These are phyloP conservation scores for Helicolenus hilgendorfi DNA, from an alignment of 2,797 vertebrate genomes.

Conservation along the genomic window DNA sequence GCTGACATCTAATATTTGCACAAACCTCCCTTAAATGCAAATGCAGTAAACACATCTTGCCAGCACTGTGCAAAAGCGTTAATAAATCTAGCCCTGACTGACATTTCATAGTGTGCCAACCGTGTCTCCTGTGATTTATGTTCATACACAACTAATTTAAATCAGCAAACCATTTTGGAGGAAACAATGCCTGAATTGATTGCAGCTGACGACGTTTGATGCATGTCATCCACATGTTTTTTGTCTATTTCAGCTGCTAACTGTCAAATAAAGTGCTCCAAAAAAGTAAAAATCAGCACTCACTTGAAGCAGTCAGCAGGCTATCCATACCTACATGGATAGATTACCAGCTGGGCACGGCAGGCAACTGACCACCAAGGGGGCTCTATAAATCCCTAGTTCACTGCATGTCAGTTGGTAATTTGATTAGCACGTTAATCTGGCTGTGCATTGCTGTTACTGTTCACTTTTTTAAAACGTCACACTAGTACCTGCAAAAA, in stretches of 20 bases:
- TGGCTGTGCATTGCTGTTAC: neutral
- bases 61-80: neutral
- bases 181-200: slow-evolving; percentile 11
- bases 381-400: neutral
- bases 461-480: neutral
- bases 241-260: neutral
- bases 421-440: neutral
- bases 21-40: neutral
- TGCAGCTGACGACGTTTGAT: neutral
- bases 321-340: neutral
- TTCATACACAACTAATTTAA: neutral
- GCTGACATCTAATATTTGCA: neutral
- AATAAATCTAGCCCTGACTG: neutral
- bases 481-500: neutral
- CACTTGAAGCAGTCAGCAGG: neutral
- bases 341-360: neutral
- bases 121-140: neutral
- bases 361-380: neutral
- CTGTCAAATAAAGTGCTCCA: neutral
- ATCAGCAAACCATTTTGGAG: neutral
- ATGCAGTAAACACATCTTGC: neutral
- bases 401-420: neutral
- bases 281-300: neutral
- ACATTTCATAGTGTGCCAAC: neutral
- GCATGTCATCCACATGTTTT: neutral